Conservation (phyloP, 2,888 invertebrate species). For the Schrankia costaestrigalis region DNA sequence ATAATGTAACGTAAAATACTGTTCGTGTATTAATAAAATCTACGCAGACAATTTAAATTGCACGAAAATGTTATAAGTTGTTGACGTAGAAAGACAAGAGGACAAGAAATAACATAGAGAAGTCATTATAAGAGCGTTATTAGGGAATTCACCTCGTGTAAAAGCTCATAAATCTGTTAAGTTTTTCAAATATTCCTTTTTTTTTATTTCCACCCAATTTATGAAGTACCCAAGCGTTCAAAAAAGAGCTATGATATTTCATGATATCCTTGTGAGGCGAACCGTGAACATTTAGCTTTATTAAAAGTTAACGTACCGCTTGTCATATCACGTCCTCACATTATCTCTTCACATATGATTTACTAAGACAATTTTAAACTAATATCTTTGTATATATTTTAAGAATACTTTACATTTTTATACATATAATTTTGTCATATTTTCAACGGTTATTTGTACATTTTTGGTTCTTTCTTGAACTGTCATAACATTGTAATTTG, state of each 20-base stretch:
- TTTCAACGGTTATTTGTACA: too few species aligned
- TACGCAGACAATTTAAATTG: too few species aligned
- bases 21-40: too few species aligned
- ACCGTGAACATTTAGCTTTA: conserved; percentile 56
- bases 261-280: conserved; percentile 48
- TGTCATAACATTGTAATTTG: too few species aligned
- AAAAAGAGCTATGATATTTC: conserved; percentile 59
- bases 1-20: too few species aligned
- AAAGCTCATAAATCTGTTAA: conserved; percentile 39
- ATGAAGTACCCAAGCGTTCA: conserved; percentile 41
- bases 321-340: conserved; percentile 11
- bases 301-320: conserved; percentile 44
- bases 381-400: not conserved
- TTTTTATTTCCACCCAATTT: conserved; percentile 43
- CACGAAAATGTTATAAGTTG: too few species aligned
- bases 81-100: too few species aligned
- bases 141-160: not conserved
- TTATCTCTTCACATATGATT: conserved; percentile 7
- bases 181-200: conserved; percentile 38
- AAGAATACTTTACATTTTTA: too few species aligned
- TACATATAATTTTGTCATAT: too few species aligned
- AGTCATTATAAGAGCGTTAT: conserved; percentile 7
- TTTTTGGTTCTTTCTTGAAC: too few species aligned
- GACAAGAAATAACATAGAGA: too few species aligned
- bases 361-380: conserved; percentile 7